A percentile compares a stretch with the other conserved stretches of the same genome.
phyloP scores from a whole-genome alignment of 2,888 invertebrate genomes.

The Amphipyra berbera region DNA sequence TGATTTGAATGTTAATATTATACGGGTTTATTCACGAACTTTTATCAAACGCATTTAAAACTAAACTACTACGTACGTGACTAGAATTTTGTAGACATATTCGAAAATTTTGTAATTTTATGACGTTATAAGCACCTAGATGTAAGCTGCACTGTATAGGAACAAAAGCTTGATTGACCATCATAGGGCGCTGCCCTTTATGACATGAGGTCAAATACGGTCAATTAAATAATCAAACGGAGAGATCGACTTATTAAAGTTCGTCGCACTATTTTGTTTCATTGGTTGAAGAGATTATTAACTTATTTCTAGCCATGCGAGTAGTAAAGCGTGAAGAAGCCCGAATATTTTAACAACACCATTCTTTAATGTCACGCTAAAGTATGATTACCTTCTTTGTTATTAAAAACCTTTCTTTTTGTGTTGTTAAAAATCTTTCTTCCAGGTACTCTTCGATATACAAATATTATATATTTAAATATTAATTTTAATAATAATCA shows the following conservation, averaged over 20 bases:
- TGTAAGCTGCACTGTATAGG: slow-evolving; percentile 18
- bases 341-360: too few relatives aligned
- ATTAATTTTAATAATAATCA: slow-evolving; percentile 9
- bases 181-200: slow-evolving; percentile 78
- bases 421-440: slow-evolving; percentile 16
- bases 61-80: not conserved
- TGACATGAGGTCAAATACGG: slow-evolving; percentile 74
- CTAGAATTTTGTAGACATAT: not conserved
- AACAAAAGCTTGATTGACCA: slow-evolving; percentile 67
- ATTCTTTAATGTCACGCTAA: too few relatives aligned
- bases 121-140: not conserved
- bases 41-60: slow-evolving; percentile 17
- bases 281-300: not conserved
- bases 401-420: not conserved
- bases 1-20: slow-evolving; percentile 39
- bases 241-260: slow-evolving; percentile 23
- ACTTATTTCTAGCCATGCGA: not conserved
- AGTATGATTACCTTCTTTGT: too few relatives aligned
- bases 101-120: not conserved
- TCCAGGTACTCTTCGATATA: slow-evolving; percentile 21
- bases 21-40: slow-evolving; percentile 46
- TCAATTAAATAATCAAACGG: slow-evolving; percentile 78
- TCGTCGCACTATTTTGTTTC: slow-evolving; percentile 29
- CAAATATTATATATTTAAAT: not conserved
- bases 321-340: not conserved